These are phyloP conservation scores for Microcebus lehilahytsara DNA, from an alignment of 2,113 vertebrate genomes.

Conservation along the genomic window DNA sequence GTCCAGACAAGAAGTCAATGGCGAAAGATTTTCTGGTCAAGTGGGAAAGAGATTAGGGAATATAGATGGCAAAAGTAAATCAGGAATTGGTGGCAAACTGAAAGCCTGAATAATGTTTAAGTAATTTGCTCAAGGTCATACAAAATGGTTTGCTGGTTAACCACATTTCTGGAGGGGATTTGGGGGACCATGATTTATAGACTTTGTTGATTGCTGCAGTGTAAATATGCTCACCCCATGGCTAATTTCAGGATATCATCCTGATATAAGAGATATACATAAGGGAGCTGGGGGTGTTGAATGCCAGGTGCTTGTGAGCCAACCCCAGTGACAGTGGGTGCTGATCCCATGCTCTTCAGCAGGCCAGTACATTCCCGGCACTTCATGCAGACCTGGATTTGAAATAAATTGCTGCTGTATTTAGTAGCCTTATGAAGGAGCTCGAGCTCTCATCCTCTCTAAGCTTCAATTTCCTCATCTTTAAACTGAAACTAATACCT, in stretches of 20 bases:
- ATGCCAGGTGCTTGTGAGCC: no score
- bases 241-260: not conserved
- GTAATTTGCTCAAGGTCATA: not conserved
- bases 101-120: not conserved
- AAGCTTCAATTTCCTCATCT: not conserved
- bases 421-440: not conserved
- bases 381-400: no score
- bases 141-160: not conserved
- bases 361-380: fast-evolving
- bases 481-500: not conserved
- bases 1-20: not conserved
- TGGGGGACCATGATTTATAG: not conserved
- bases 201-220: not conserved
- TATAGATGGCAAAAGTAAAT: not conserved
- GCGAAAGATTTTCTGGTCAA: not conserved
- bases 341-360: not conserved
- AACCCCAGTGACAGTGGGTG: fast-evolving
- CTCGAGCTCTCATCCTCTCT: not conserved
- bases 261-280: not conserved
- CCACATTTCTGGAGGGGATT: not conserved
- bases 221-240: fast-evolving
- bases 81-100: not conserved
- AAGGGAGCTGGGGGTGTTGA: not conserved
- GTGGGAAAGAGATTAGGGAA: not conserved
- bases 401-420: not conserved